Percentiles rank a stretch among this genome's conserved stretches.
Evolutionary conservation across 2,797 vertebrate species (phyloP).

Genomic region (Morus bassanus): DNA sequence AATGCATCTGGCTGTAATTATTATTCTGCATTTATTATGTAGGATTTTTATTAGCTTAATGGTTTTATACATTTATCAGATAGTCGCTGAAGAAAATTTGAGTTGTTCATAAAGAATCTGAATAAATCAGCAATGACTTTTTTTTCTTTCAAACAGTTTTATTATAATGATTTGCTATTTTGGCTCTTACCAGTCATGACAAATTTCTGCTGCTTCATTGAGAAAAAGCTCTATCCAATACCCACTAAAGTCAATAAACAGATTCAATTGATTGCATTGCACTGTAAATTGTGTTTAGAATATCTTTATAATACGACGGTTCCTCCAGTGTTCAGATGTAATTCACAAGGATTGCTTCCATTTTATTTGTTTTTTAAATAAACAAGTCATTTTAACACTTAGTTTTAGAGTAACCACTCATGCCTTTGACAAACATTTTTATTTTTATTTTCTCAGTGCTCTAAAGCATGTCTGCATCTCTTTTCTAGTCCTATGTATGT

Average conservation of each 20-base stretch:
- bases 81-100: conserved; percentile 20
- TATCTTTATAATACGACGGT: neutral
- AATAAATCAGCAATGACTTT: conserved; percentile 15
- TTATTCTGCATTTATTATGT: conserved; percentile 57
- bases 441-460: neutral
- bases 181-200: neutral
- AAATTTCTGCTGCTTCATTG: conserved; percentile 33
- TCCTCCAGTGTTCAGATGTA: neutral
- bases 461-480: neutral
- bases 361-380: neutral
- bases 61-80: conserved; percentile 58
- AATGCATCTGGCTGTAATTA: conserved; percentile 55
- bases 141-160: neutral
- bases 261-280: neutral
- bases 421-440: neutral
- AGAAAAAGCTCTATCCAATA: neutral
- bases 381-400: neutral
- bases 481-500: accelerated
- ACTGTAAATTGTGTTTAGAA: neutral
- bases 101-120: neutral
- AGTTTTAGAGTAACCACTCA: neutral
- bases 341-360: neutral
- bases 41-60: conserved; percentile 60
- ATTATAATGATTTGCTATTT: conserved; percentile 4
- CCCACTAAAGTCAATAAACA: neutral